These are phyloP conservation scores for Hydrozoanthus tunicans DNA, from an alignment of 64 coral and sea anemone species.

Conservation along the genomic window DNA sequence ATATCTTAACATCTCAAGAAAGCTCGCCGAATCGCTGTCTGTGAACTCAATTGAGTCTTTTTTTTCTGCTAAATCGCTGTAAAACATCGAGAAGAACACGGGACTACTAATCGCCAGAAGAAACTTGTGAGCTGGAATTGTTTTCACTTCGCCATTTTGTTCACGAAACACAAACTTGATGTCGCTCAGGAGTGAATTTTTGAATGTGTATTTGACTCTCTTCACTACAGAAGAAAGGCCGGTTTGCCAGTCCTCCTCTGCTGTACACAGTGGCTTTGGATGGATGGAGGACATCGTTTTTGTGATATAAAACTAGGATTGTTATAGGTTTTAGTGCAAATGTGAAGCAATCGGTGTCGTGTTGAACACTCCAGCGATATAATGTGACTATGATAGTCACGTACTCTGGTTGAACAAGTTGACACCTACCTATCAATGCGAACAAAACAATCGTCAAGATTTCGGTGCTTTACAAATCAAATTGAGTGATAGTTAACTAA, in stretches of 20 bases:
- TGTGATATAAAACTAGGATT: too few relatives aligned
- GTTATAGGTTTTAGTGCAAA: too few relatives aligned
- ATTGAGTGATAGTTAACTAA: too few relatives aligned
- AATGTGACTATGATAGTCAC: too few relatives aligned
- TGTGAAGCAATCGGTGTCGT: too few relatives aligned
- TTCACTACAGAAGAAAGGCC: neutral
- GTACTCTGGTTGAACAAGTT: too few relatives aligned
- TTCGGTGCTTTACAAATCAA: too few relatives aligned
- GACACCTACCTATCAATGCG: too few relatives aligned
- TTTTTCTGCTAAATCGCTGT: slow-evolving; percentile 22
- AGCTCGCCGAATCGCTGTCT: slow-evolving; percentile 63
- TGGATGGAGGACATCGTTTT: too few relatives aligned
- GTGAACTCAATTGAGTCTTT: slow-evolving; percentile 38
- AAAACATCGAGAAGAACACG: slow-evolving; percentile 67
- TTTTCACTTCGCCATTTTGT: neutral
- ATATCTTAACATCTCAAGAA: slow-evolving; percentile 62
- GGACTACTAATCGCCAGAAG: slow-evolving; percentile 69
- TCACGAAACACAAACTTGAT: slow-evolving; percentile 47
- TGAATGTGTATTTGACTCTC: neutral
- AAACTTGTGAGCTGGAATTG: slow-evolving; percentile 63
- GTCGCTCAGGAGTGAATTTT: neutral
- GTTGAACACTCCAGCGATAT: too few relatives aligned
- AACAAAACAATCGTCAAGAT: too few relatives aligned
- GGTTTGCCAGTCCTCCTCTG: slow-evolving; percentile 34
- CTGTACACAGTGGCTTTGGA: neutral